Evolutionary conservation across 2,797 vertebrate species (phyloP), one percentile per base, ranked within the genome.

Genomic region (Acridotheres tristis): DNA sequence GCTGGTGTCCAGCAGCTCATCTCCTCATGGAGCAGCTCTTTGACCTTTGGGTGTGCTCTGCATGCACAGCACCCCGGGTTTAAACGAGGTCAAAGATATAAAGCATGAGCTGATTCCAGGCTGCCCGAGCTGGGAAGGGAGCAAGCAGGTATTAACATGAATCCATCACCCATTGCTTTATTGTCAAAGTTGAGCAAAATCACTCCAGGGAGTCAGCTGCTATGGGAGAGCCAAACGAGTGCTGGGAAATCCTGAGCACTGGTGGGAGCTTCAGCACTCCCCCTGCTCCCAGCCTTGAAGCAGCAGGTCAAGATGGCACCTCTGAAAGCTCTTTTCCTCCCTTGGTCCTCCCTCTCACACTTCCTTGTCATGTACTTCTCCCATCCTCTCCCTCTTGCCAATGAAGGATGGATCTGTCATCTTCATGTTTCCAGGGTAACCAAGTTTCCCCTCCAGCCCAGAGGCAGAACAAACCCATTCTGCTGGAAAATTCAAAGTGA

Each of bases 391-490:
- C 58, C 47, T 74, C 78, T 89, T 15, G 29, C 88, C 1, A 1
- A 4, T 23, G 76, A 88, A 61, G 4, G 8, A 89, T 13, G 81
- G 78, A 65, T 92, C 43, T 68, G 71, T 87, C 55, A 1, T 62
- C 82, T 78, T 71, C 88, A n/a, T 5, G 94, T 96, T 97, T 94
- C 96, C 96, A 95, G 91, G 95, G 96, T 65, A 97, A 97, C 88
- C 53, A 96, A 96, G 89, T 93, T 95, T 91, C 80, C 80, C 77
- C 88, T 94, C 77, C 94, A 94, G 91, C 91, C 83, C 90, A 94
- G 93, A 96, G 90, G 95, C 63, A 85, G 67, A 94, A 67, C 93
- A 87, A 91, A 93, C 71, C 77, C 85, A 62, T 89, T 91, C 93
- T 94, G 88, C 93, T 94, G 91, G 91, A 96, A 95, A 96, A 96